Percentiles rank a stretch among this genome's conserved stretches.
Conservation (phyloP, 2,888 invertebrate genomes). For the Branchellion lobata region DNA sequence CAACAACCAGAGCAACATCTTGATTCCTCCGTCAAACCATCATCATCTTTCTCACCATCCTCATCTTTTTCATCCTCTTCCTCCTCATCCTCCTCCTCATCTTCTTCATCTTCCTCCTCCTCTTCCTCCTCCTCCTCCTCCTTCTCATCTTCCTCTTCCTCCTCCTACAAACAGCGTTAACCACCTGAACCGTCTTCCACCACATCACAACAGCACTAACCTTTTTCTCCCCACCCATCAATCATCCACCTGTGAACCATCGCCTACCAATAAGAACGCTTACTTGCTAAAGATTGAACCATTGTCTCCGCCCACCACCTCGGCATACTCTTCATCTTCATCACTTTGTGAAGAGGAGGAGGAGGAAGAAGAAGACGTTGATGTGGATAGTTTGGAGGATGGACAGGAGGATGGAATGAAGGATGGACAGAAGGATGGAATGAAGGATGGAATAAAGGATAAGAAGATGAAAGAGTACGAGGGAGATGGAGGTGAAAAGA, state of each 20-base stretch:
- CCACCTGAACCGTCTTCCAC: not conserved
- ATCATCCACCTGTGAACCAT: no score
- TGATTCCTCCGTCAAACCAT: no score
- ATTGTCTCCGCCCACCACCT: slow-evolving; percentile 1
- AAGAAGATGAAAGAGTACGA: not conserved
- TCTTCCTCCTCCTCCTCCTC: no score
- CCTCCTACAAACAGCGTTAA: not conserved
- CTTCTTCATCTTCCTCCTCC: no score
- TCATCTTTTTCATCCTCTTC: no score
- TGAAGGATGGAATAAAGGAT: not conserved
- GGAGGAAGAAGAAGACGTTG: not conserved
- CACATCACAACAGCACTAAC: not conserved
- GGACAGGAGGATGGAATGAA: not conserved
- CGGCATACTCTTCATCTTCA: slow-evolving; percentile 4
- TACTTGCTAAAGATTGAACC: not conserved
- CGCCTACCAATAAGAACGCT: not conserved
- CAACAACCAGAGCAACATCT: no score
- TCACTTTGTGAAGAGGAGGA: not conserved
- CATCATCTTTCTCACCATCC: no score
- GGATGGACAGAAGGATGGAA: not conserved
- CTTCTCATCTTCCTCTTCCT: no score
- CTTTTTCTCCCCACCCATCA: not conserved
- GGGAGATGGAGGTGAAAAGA: no score
- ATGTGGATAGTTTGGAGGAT: slow-evolving; percentile 8
- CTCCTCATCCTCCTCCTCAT: no score